Evolutionary conservation across 2,113 vertebrate genomes (phyloP).

Genomic region (Clarias batrachus): DNA sequence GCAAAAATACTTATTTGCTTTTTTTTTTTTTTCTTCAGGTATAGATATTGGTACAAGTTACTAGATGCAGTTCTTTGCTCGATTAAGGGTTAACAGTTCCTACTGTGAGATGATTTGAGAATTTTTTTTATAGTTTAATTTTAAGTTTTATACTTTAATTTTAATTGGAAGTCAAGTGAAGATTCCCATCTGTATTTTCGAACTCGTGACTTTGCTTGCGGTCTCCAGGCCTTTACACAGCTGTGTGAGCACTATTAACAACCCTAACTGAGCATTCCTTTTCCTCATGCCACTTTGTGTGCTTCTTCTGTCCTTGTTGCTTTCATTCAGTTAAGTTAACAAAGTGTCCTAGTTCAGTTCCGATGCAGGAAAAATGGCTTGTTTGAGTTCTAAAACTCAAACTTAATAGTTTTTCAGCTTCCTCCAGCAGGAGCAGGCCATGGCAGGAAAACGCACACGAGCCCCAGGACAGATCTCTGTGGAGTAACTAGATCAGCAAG

Average conservation of each 20-base stretch:
- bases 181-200: neutral
- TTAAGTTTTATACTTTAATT: neutral
- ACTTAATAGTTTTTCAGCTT: neutral
- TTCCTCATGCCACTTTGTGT: neutral
- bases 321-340: neutral
- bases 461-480: neutral
- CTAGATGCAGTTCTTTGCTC: no score
- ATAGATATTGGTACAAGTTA: no score
- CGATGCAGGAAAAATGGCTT: neutral
- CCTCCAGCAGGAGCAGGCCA: neutral
- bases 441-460: neutral
- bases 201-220: neutral
- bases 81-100: no score
- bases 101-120: neutral
- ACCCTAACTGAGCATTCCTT: neutral
- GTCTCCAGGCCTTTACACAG: neutral
- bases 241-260: neutral
- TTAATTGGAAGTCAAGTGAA: neutral
- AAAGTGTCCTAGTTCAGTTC: neutral
- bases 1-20: no score
- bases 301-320: neutral
- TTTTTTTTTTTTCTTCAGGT: no score
- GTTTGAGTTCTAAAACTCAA: neutral
- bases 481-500: constrained; percentile 4
- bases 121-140: neutral